These are phyloP conservation scores for Denticeps clupeoides DNA, from an alignment of 2,797 vertebrate genomes.

Conservation along the genomic window DNA sequence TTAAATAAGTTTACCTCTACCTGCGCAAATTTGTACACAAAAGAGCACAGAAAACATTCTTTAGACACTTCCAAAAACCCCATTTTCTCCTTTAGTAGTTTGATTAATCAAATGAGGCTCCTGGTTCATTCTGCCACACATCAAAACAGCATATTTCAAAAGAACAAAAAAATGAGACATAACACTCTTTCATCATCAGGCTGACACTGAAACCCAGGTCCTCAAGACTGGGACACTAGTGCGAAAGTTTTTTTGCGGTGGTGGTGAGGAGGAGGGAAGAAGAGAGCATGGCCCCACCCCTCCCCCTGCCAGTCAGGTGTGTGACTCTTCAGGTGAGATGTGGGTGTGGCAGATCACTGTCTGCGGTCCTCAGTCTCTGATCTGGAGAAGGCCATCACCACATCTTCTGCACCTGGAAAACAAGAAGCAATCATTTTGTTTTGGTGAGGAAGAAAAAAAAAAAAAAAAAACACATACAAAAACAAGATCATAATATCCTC, in stretches of 20 bases:
- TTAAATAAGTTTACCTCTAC: too few species aligned
- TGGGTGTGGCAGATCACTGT: slow-evolving; percentile 65
- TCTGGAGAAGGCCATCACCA: slow-evolving; percentile 97
- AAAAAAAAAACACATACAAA: too few species aligned
- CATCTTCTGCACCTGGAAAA: slow-evolving; percentile 84
- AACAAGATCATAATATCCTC: too few species aligned
- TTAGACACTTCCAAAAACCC: slow-evolving; percentile 27
- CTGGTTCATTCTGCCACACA: slow-evolving; percentile 39
- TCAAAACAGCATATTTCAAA: slow-evolving; percentile 26
- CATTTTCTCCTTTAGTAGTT: slow-evolving; percentile 26
- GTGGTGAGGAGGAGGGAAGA: slow-evolving; percentile 22
- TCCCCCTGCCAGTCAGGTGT: slow-evolving; percentile 19
- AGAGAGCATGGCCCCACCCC: slow-evolving; percentile 12
- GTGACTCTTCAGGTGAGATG: too few species aligned
- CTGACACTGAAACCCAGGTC: slow-evolving; percentile 28
- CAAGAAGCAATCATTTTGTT: too few species aligned
- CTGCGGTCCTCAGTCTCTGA: slow-evolving; percentile 93
- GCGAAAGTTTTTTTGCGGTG: slow-evolving; percentile 41
- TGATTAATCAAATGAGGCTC: slow-evolving; percentile 33
- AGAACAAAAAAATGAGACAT: slow-evolving; percentile 16
- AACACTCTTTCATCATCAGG: slow-evolving; percentile 21
- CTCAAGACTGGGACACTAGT: slow-evolving; percentile 35
- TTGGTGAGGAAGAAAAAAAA: too few species aligned
- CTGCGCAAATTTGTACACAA: slow-evolving; percentile 23
- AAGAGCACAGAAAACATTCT: slow-evolving; percentile 36